These are phyloP conservation scores for Prinia subflava DNA, from an alignment of 2,113 vertebrate genomes.

Conservation along the genomic window DNA sequence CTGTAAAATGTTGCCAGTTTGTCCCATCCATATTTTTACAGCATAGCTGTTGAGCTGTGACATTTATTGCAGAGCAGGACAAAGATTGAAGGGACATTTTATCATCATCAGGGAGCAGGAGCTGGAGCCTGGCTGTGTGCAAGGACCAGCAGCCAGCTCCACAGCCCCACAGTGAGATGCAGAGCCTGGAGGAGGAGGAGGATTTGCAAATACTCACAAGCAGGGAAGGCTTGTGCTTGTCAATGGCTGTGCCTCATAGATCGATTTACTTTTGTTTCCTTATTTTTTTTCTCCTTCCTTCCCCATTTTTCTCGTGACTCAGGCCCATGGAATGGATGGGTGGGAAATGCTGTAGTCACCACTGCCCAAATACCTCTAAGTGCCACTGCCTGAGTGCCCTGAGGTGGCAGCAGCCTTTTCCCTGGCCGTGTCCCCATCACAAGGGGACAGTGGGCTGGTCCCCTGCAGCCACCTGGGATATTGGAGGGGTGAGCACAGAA, in stretches of 20 bases:
- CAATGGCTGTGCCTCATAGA: neutral
- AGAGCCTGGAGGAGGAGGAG: neutral
- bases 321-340: neutral
- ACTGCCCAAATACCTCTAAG: neutral
- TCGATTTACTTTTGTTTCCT: neutral
- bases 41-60: neutral
- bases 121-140: neutral
- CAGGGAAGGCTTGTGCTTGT: neutral
- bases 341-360: neutral
- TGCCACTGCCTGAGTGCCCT: neutral
- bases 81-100: neutral
- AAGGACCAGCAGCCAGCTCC: neutral
- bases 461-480: neutral
- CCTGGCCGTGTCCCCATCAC: rapidly evolving
- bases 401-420: neutral
- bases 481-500: neutral
- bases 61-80: neutral
- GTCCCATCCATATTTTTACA: neutral
- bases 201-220: neutral
- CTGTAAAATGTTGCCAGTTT: neutral
- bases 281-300: neutral
- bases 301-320: neutral
- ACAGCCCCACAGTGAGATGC: rapidly evolving
- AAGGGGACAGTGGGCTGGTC: neutral
- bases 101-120: neutral